Percentiles rank a stretch among this genome's conserved stretches.
Conservation (phyloP, 2,113 vertebrate species). For the Callaeas wilsoni region DNA sequence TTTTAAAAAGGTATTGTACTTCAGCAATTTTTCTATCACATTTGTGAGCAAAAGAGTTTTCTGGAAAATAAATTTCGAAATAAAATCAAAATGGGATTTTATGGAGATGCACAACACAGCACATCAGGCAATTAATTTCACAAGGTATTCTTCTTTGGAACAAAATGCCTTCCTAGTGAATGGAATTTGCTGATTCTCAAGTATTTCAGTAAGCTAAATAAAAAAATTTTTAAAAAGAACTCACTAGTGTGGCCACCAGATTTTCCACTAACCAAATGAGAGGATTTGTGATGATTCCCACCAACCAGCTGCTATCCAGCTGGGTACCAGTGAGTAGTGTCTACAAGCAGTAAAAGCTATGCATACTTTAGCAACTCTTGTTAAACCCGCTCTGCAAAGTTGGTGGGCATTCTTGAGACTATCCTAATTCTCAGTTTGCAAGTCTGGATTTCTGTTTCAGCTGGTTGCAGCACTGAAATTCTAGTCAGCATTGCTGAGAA, state of each 20-base stretch:
- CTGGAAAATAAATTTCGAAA: background rate
- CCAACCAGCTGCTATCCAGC: background rate
- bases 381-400: background rate
- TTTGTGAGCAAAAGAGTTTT: background rate
- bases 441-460: background rate
- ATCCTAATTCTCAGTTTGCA: background rate
- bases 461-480: background rate
- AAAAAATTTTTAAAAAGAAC: background rate
- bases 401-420: background rate
- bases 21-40: background rate
- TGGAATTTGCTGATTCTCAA: background rate
- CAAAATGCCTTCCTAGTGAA: background rate
- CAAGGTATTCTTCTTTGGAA: background rate
- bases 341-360: background rate
- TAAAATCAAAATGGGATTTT: background rate
- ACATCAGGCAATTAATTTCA: background rate
- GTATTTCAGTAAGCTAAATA: background rate
- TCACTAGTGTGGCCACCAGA: background rate
- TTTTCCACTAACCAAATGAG: background rate
- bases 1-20: fast-evolving
- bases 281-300: background rate
- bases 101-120: background rate
- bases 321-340: background rate
- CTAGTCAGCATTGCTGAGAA: background rate
- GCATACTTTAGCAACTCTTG: background rate